Conservation (phyloP, 2,797 vertebrate species). For the Knipowitschia caucasica region DNA sequence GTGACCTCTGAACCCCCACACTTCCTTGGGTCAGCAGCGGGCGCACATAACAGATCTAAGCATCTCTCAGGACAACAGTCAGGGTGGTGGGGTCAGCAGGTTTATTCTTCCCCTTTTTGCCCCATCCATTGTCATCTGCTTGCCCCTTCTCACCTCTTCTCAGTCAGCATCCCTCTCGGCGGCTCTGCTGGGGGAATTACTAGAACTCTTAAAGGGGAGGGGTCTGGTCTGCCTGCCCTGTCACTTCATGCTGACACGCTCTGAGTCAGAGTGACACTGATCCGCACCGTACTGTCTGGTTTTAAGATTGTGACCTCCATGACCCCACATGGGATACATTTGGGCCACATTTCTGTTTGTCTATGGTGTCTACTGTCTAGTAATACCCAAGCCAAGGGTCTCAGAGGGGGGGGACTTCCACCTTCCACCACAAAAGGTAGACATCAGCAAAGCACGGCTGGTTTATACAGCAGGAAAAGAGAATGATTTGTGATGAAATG, state of each 20-base stretch:
- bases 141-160: constrained; percentile 49
- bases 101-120: constrained; percentile 53
- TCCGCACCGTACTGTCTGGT: constrained; percentile 58
- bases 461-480: constrained; percentile 40
- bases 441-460: constrained; percentile 55
- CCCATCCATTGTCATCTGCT: constrained; percentile 54
- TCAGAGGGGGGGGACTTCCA: constrained; percentile 46
- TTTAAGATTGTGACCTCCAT: constrained; percentile 53
- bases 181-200: constrained; percentile 54
- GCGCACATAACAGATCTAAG: constrained; percentile 72
- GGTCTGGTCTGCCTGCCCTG: constrained; percentile 53
- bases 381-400: constrained; percentile 20
- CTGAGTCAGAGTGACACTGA: constrained; percentile 70
- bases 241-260: constrained; percentile 73
- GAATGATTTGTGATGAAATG: constrained; percentile 49
- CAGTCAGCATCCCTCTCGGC: constrained; percentile 54
- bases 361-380: constrained; percentile 27
- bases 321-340: constrained; percentile 47
- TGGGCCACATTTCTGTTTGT: constrained; percentile 48
- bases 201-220: constrained; percentile 28
- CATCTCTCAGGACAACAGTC: constrained; percentile 51
- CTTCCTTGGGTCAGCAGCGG: constrained; percentile 77
- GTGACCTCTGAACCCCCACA: constrained; percentile 83
- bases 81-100: constrained; percentile 47
- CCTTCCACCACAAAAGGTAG: constrained; percentile 39